These are phyloP conservation scores for Microhierax caerulescens DNA, from an alignment of 2,797 vertebrate genomes.

Conservation along the genomic window DNA sequence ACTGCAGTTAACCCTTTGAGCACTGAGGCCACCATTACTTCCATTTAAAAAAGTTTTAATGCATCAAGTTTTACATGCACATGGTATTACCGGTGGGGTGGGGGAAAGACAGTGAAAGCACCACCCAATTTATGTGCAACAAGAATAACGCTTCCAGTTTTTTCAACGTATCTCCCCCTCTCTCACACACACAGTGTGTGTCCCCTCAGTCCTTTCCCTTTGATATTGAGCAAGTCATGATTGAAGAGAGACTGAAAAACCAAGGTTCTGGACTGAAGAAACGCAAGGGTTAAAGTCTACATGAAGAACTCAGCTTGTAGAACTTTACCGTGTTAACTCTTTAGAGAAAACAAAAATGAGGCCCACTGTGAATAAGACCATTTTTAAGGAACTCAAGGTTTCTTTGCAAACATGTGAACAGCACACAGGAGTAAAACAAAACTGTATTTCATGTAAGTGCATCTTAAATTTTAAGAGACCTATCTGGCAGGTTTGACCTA, in stretches of 20 bases:
- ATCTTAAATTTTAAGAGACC: conserved; percentile 5
- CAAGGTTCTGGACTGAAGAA: background rate
- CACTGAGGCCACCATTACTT: conserved; percentile 66
- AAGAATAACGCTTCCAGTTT: conserved; percentile 70
- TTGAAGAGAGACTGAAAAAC: background rate
- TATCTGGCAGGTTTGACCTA: background rate
- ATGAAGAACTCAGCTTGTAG: background rate
- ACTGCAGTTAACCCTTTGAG: conserved; percentile 73
- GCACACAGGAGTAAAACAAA: conserved; percentile 48
- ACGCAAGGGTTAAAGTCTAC: background rate
- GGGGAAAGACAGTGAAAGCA: conserved; percentile 42
- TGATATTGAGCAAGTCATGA: background rate
- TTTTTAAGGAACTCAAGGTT: conserved; percentile 23
- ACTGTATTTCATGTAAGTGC: background rate
- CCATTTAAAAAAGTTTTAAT: background rate
- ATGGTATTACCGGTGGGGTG: background rate
- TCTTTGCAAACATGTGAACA: background rate
- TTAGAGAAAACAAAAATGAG: conserved; percentile 1
- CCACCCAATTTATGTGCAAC: conserved; percentile 59
- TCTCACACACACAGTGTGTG: background rate
- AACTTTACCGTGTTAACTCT: background rate
- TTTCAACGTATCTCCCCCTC: background rate
- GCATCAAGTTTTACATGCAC: conserved; percentile 47
- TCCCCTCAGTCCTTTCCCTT: background rate
- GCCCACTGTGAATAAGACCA: conserved; percentile 1